Evolutionary conservation across 2,888 invertebrate genomes (phyloP), one percentile per base, ranked within the genome.

Genomic region (Mesodorylaimus sp.): DNA sequence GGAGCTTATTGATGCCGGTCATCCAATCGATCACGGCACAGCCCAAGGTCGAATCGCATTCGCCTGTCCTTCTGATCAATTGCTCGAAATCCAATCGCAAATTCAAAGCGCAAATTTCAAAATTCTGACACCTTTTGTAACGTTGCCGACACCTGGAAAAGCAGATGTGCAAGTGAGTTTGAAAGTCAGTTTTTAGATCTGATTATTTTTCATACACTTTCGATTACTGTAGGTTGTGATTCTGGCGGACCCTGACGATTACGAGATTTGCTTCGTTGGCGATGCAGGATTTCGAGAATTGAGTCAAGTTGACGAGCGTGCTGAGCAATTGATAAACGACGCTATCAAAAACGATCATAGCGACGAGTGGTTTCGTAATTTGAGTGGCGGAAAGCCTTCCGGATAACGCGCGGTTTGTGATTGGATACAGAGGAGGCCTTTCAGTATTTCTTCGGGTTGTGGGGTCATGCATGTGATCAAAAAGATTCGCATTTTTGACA

Each of bases 201-300:
- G n/a, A n/a, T n/a, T n/a, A n/a, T n/a, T n/a, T n/a, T n/a, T n/a
- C n/a, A n/a, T n/a, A n/a, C n/a, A n/a, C n/a, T n/a, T n/a, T n/a
- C n/a, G n/a, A n/a, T n/a, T n/a, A n/a, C n/a, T n/a, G n/a, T n/a
- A n/a, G n/a, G n/a, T n/a, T n/a, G 83, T 97, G 51, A 95, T 97
- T 61, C 72, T 95, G 2, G 87, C 86, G 1, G 95, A 97, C 73
- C 93, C 95, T 0, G 79, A 66, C 68, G 69, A 63, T 41, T 46
- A 93, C 68, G 95, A 97, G 74, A 95, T 97, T 56, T 95, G 95
- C 70, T 93, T 93, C 69, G 95, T 95, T 3, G 93, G 91, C 55
- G 89, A 91, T 60, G 89, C 91, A 72, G 88, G 81, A 36, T 97
- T 89, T 72, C 72, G 80, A 3, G 76, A 88, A 61, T 70, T 95